Conservation (phyloP, 1,140 invertebrate genomes). For the Anagrus nilaparvatae region DNA sequence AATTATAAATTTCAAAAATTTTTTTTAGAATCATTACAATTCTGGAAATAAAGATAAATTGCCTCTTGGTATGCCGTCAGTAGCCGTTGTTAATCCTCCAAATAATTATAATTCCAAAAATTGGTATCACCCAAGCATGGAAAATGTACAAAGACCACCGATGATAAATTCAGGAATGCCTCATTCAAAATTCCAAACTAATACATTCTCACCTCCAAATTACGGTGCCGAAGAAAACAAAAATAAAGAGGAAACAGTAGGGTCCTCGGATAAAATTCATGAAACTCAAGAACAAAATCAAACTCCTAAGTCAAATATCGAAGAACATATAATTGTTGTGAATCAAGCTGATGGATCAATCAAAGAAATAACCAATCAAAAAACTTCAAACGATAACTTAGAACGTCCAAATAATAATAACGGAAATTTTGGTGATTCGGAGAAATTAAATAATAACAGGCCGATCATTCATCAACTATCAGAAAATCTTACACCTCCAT, state of each 20-base stretch:
- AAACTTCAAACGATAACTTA: neutral
- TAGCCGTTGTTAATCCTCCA: slow-evolving; percentile 22
- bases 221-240: slow-evolving; percentile 13
- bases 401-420: neutral
- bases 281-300: slow-evolving; percentile 18
- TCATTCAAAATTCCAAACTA: neutral
- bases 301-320: no score
- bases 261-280: slow-evolving; percentile 14
- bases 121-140: no score
- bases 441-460: neutral
- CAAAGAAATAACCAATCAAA: slow-evolving; percentile 21
- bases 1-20: no score
- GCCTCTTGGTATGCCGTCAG: slow-evolving; percentile 19
- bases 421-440: neutral
- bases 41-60: no score
- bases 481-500: slow-evolving; percentile 34
- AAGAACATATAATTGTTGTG: slow-evolving; percentile 33
- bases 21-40: no score
- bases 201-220: neutral
- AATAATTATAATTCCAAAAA: slow-evolving; percentile 19
- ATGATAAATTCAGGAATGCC: slow-evolving; percentile 3
- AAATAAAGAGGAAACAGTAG: slow-evolving; percentile 17
- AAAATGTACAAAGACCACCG: no score
- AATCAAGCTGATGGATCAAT: slow-evolving; percentile 32
- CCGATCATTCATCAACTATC: slow-evolving; percentile 27